Percentiles rank a stretch among this genome's conserved stretches.
Conservation (phyloP, 2,888 invertebrate species). For the Entomobrya proxima region DNA sequence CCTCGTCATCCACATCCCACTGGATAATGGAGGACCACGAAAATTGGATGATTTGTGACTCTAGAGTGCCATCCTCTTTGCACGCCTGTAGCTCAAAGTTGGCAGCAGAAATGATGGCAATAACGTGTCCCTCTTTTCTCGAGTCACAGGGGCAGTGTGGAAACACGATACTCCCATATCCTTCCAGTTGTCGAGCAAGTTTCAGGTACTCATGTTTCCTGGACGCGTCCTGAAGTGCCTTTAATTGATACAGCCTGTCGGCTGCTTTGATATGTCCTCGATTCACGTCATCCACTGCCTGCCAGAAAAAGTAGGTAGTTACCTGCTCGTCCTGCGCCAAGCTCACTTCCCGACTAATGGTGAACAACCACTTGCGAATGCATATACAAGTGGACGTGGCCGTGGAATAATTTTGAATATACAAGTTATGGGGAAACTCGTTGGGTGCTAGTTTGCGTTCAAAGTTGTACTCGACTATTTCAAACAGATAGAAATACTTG, state of each 20-base stretch:
- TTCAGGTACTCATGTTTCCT: constrained; percentile 91
- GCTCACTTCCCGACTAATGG: constrained; percentile 83
- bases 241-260: constrained; percentile 95
- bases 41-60: constrained; percentile 88
- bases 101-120: constrained; percentile 84
- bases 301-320: constrained; percentile 91
- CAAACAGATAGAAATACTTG: constrained; percentile 96
- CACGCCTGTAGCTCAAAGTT: constrained; percentile 88
- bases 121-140: constrained; percentile 90
- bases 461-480: constrained; percentile 97
- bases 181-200: constrained; percentile 89
- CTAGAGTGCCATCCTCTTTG: constrained; percentile 87
- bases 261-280: constrained; percentile 87
- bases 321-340: constrained; percentile 85
- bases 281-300: constrained; percentile 96
- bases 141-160: constrained; percentile 96
- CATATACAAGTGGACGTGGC: constrained; percentile 96
- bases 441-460: constrained; percentile 94
- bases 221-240: constrained; percentile 91
- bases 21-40: constrained; percentile 89
- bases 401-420: constrained; percentile 99
- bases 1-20: constrained; percentile 95
- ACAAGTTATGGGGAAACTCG: constrained; percentile 97
- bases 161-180: constrained; percentile 95
- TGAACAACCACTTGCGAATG: constrained; percentile 92